Evolutionary conservation across 2,888 invertebrate species (phyloP), one percentile per base, ranked within the genome.

Genomic region (Anagyrus pseudococci): DNA sequence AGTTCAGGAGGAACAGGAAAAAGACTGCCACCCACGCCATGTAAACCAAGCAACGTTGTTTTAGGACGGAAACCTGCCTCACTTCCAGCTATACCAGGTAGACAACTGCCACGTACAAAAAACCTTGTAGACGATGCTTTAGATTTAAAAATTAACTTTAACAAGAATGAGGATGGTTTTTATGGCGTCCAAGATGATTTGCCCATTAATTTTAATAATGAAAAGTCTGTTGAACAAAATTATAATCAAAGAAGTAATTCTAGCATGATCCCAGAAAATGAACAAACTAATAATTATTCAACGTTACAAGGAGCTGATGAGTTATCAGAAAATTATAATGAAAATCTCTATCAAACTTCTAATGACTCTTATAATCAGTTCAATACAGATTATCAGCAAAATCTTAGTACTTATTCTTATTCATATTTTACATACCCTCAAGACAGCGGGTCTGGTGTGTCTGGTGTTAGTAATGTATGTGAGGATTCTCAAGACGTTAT

Each of bases 31-130:
- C 78, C 81, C 58, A 82, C 81, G 23, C 82, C 82, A 37, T 74
- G 76, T 41, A 80, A 78, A 53, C 72, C 76, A 15, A 77, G 77
- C 64, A 75, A 70, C 57, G 73, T 78, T 50, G 70, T 73, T 55
- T 47, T 75, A 29, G 72, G 68, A 23, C 75, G 75, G 54, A 78
- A 79, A 61, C 76, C 78, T 64, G 79, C 77, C 64, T 84, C 84
- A 68, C 77, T 86, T 69, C 85, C 85, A 50, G 83, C 85, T 15
- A 85, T 85, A 25, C 85, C 85, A 26, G 85, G 85, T 64, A 78
- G 85, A 65, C 84, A 84, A 76, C 78, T 84, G 71, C 85, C 85
- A 69, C 74, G 73, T 68, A 75, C 76, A 37, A 71, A 74, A 70
- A 74, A 75, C 65, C 74, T 75, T 76, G 60, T 75, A 80, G n/a